Conservation (phyloP, 2,113 vertebrate genomes). For the Clupea harengus region DNA sequence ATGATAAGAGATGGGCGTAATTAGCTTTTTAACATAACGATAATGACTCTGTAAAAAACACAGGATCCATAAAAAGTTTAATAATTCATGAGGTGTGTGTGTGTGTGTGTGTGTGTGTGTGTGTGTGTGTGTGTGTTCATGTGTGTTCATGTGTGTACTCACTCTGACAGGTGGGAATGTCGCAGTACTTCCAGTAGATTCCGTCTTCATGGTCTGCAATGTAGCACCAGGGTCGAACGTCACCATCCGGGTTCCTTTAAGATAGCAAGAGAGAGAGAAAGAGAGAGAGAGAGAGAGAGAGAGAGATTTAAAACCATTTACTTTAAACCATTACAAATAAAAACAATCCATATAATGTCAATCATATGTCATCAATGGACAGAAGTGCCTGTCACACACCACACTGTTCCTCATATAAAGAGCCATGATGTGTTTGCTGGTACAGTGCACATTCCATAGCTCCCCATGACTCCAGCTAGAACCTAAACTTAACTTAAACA, state of each 20-base stretch:
- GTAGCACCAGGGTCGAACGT: conserved; percentile 96
- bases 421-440: no score
- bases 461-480: no score
- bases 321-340: no score
- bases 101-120: neutral
- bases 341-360: neutral
- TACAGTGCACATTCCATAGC: no score
- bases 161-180: conserved; percentile 92
- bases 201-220: conserved; percentile 90
- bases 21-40: conserved; percentile 64
- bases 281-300: conserved; percentile 29
- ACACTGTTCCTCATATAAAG: no score
- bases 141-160: conserved; percentile 61
- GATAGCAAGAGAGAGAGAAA: neutral
- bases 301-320: neutral
- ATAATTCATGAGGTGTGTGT: conserved; percentile 34
- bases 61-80: conserved; percentile 52
- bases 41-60: conserved; percentile 56
- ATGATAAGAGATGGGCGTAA: conserved; percentile 57
- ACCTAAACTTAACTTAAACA: no score
- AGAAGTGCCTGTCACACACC: no score
- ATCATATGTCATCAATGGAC: no score
- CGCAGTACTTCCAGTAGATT: conserved; percentile 95
- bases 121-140: neutral
- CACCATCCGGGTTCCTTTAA: conserved; percentile 88